A percentile compares a stretch with the other conserved stretches of the same genome.
Evolutionary conservation across 1,140 invertebrate species (phyloP).

Genomic region (Bombyx mandarina): DNA sequence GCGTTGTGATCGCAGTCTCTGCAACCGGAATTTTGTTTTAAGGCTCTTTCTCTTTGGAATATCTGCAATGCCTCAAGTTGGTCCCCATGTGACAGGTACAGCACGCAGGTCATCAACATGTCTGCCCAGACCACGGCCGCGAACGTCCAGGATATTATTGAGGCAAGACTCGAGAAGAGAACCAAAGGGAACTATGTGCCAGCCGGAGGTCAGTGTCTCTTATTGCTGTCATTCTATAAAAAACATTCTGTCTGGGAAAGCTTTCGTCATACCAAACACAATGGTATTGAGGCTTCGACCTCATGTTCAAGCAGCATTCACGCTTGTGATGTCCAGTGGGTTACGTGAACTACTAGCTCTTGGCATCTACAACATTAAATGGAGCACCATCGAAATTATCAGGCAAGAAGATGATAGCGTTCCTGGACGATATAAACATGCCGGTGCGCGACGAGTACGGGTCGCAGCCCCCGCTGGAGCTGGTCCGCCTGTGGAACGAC

Average conservation of each 20-base stretch:
- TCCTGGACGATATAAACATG: constrained; percentile 94
- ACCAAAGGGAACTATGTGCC: constrained; percentile 87
- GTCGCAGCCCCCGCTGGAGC: constrained; percentile 87
- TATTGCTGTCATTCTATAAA: no score
- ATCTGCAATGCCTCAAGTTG: no score
- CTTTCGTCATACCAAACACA: no score
- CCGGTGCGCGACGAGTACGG: constrained; percentile 89
- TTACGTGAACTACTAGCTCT: no score
- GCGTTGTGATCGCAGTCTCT: no score
- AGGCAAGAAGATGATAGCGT: constrained; percentile 84
- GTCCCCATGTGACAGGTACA: constrained; percentile 59
- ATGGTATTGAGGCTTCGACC: no score
- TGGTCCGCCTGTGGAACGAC: constrained; percentile 88
- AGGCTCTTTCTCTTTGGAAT: no score
- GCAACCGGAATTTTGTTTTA: no score
- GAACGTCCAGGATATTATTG: constrained; percentile 84
- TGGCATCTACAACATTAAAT: no score
- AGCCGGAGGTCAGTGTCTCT: constrained; percentile 62
- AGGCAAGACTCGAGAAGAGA: constrained; percentile 84
- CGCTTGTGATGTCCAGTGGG: no score
- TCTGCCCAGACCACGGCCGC: constrained; percentile 86
- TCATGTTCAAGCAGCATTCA: no score
- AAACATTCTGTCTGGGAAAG: no score
- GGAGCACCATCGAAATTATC: neutral
- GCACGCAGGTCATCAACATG: constrained; percentile 83